Conservation (phyloP, 2,113 vertebrate genomes). For the Andinoacara biseriatus region DNA sequence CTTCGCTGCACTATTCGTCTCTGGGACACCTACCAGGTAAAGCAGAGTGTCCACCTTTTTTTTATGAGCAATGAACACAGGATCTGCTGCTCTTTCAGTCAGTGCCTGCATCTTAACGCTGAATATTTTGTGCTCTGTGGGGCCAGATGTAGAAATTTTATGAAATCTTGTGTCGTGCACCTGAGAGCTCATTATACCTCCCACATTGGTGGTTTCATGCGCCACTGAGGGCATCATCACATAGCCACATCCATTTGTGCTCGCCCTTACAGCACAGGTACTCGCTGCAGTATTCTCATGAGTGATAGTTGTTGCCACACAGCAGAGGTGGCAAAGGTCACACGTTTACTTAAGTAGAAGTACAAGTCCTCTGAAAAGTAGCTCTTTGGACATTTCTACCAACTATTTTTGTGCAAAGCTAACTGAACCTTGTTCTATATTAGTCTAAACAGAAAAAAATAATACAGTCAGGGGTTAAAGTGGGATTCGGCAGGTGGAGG, state of each 20-base stretch:
- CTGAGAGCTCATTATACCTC: neutral
- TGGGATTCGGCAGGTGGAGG: too few species aligned
- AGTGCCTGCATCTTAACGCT: neutral
- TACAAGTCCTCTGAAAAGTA: too few species aligned
- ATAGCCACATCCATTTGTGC: neutral
- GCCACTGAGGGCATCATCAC: neutral
- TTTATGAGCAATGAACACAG: neutral
- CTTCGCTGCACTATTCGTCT: constrained; percentile 91
- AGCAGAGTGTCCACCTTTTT: constrained; percentile 28
- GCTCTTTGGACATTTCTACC: too few species aligned
- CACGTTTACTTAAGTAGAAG: too few species aligned
- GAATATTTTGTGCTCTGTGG: neutral
- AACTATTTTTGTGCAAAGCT: too few species aligned
- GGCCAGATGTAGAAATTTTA: neutral
- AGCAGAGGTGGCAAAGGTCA: too few species aligned
- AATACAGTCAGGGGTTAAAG: too few species aligned
- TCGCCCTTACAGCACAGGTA: neutral
- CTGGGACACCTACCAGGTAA: constrained; percentile 98
- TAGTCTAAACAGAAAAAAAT: too few species aligned
- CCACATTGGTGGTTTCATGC: neutral
- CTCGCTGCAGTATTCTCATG: neutral
- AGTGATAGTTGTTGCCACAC: neutral
- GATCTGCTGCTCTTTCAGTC: neutral
- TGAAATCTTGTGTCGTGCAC: neutral
- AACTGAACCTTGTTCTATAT: too few species aligned